Percentiles rank a stretch among this genome's conserved stretches.
Conservation (phyloP, 2,113 vertebrate genomes). For the Oncorhynchus kisutch region DNA sequence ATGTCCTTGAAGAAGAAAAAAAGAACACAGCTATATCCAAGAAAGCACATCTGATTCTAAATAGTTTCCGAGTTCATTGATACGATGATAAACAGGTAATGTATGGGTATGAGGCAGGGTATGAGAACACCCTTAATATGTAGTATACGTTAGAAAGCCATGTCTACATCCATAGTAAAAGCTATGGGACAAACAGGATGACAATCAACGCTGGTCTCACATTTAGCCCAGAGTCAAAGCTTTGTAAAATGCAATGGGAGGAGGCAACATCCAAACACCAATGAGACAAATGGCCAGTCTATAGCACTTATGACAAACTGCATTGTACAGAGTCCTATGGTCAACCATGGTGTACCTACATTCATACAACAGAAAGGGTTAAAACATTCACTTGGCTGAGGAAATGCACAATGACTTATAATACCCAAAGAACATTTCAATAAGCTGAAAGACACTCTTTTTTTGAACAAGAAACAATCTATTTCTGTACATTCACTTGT, state of each 20-base stretch:
- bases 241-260: constrained; percentile 15
- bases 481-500: constrained; percentile 32
- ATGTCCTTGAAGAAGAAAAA: background rate
- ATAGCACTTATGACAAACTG: constrained; percentile 26
- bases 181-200: constrained; percentile 25
- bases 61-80: constrained; percentile 3
- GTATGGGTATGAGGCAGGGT: constrained; percentile 1
- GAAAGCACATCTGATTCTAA: constrained; percentile 1
- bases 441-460: background rate
- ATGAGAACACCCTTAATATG: constrained; percentile 26
- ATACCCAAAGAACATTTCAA: background rate
- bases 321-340: background rate
- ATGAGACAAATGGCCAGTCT: constrained; percentile 2
- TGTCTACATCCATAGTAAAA: background rate
- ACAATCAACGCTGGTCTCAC: constrained; percentile 52
- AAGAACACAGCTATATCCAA: background rate
- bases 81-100: background rate
- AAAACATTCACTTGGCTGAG: constrained; percentile 45
- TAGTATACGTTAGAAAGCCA: background rate
- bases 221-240: constrained; percentile 34
- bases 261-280: constrained; percentile 12
- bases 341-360: constrained; percentile 5
- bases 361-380: constrained; percentile 1
- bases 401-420: constrained; percentile 4
- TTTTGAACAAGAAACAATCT: background rate